Percentiles rank a stretch among this genome's conserved stretches.
Evolutionary conservation across 2,797 vertebrate genomes (phyloP).

Genomic region (Lutjanus argentimaculatus): DNA sequence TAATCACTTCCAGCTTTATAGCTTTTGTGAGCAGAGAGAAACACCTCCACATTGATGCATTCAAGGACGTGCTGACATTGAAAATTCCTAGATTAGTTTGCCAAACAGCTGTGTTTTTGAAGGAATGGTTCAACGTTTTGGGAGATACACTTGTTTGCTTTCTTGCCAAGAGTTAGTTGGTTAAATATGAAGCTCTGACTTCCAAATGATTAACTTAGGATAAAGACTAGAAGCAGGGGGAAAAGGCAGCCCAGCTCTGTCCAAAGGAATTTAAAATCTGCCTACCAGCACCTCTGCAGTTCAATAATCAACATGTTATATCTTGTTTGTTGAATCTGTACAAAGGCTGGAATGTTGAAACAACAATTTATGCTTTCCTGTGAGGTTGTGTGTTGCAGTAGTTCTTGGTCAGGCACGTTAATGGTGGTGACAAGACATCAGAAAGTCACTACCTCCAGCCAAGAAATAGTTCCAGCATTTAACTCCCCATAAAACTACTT

Average conservation of each 20-base stretch:
- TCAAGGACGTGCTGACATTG: slow-evolving; percentile 23
- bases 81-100: background rate
- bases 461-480: background rate
- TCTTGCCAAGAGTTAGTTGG: background rate
- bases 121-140: background rate
- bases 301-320: background rate
- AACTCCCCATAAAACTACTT: background rate
- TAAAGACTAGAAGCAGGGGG: background rate
- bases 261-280: background rate
- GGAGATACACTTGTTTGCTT: background rate
- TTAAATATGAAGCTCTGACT: background rate
- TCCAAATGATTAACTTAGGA: background rate
- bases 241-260: background rate
- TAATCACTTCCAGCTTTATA: slow-evolving; percentile 7
- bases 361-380: slow-evolving; percentile 1
- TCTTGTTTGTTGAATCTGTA: background rate
- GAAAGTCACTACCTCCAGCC: background rate
- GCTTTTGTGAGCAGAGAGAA: background rate
- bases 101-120: background rate
- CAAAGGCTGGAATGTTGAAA: background rate
- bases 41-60: background rate
- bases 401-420: background rate
- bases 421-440: background rate
- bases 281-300: background rate
- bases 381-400: background rate